Conservation (phyloP, 2,113 vertebrate species). For the Pollachius pollachius region DNA sequence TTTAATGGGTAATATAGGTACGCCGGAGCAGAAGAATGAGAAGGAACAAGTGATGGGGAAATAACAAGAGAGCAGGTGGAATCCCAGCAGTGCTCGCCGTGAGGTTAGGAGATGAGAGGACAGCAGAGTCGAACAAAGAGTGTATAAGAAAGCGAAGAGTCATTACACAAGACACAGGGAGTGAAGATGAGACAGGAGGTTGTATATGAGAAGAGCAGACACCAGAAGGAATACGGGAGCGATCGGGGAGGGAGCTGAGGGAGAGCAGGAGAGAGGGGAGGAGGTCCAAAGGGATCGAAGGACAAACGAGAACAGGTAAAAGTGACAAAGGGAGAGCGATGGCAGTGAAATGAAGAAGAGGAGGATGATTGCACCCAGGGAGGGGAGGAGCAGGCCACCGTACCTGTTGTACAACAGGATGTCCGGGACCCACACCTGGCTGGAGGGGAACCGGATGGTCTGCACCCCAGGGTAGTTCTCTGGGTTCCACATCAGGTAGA, state of each 20-base stretch:
- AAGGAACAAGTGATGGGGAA: neutral
- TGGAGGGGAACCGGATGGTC: constrained; percentile 82
- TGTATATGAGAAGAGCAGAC: too few relatives aligned
- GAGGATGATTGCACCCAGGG: too few relatives aligned
- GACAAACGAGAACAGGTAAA: too few relatives aligned
- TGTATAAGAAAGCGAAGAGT: neutral
- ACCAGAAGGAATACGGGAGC: too few relatives aligned
- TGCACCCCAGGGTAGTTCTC: constrained; percentile 82
- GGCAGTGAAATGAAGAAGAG: too few relatives aligned
- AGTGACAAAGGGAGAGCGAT: too few relatives aligned
- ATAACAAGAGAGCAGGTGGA: neutral
- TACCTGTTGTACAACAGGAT: constrained; percentile 93
- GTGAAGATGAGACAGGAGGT: too few relatives aligned
- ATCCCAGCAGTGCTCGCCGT: too few relatives aligned
- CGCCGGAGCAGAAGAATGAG: neutral
- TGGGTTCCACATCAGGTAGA: constrained; percentile 84
- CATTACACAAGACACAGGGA: too few relatives aligned
- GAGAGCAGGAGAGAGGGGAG: neutral
- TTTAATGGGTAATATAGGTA: neutral
- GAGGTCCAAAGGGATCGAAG: too few relatives aligned
- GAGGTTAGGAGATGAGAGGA: neutral
- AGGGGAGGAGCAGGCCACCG: constrained; percentile 6
- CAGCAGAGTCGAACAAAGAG: neutral
- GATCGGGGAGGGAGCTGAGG: too few relatives aligned
- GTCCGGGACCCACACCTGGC: constrained; percentile 87